A percentile compares a stretch with the other conserved stretches of the same genome.
phyloP scores from a whole-genome alignment of 2,888 invertebrate genomes.

The Julus scanicus region DNA sequence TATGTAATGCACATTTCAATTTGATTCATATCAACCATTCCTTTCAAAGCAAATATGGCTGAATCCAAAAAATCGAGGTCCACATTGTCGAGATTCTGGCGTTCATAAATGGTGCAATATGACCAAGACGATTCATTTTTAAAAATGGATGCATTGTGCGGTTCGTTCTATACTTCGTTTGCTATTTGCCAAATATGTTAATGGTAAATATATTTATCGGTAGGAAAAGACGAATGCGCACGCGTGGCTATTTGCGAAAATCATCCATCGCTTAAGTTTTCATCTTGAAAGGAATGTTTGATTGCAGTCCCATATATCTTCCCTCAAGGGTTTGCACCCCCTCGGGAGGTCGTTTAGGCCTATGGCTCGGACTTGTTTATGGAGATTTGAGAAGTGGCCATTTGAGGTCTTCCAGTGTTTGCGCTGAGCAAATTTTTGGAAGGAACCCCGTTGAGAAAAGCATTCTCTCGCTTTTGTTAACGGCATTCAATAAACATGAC shows the following conservation, averaged over 20 bases:
- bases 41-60: background rate
- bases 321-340: slow-evolving; percentile 15
- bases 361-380: slow-evolving; percentile 46
- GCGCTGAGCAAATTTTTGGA: slow-evolving; percentile 49
- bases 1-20: too few species aligned
- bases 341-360: slow-evolving; percentile 23
- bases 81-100: background rate
- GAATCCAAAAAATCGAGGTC: background rate
- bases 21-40: too few species aligned
- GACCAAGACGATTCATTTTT: background rate
- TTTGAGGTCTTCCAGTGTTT: slow-evolving; percentile 50
- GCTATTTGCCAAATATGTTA: background rate
- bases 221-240: background rate
- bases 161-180: slow-evolving; percentile 12
- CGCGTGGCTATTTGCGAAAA: slow-evolving; percentile 1
- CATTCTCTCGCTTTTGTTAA: slow-evolving; percentile 46
- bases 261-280: slow-evolving; percentile 3
- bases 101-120: background rate
- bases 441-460: slow-evolving; percentile 46
- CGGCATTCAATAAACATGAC: slow-evolving; percentile 47
- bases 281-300: slow-evolving; percentile 30
- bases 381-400: slow-evolving; percentile 44
- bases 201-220: slow-evolving; percentile 37
- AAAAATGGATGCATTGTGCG: background rate
- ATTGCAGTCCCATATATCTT: slow-evolving; percentile 25